A percentile compares a stretch with the other conserved stretches of the same genome.
phyloP scores from a whole-genome alignment of 53 echinoderm and acorn worm species.

The Stichopus horrens region DNA sequence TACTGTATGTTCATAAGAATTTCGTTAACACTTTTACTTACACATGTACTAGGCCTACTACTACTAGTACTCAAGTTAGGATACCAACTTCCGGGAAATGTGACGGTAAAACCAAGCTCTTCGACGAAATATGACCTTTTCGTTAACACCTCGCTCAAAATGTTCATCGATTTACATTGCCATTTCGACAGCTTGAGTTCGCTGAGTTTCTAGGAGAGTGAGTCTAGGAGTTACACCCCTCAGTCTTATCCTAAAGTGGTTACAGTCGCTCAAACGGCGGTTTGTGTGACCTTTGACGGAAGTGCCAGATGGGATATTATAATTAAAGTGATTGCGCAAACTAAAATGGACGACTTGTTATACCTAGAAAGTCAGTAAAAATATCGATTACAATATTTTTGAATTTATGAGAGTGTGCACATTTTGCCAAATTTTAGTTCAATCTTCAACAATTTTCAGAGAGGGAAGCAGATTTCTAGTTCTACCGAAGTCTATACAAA shows the following conservation, averaged over 20 bases:
- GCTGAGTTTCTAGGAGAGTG: background rate
- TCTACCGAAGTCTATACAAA: too few species aligned
- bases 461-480: too few species aligned
- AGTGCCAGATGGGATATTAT: conserved; percentile 8
- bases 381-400: too few species aligned
- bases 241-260: conserved; percentile 26
- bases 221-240: conserved; percentile 34
- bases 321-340: too few species aligned
- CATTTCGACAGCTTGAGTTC: conserved; percentile 3
- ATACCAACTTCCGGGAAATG: conserved; percentile 39
- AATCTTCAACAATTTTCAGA: too few species aligned
- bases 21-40: background rate
- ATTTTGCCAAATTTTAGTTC: too few species aligned
- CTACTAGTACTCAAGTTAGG: background rate
- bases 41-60: background rate
- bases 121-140: background rate
- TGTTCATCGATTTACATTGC: background rate
- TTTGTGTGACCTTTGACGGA: conserved; percentile 18
- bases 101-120: background rate
- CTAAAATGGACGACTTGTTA: too few species aligned
- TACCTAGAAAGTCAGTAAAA: too few species aligned
- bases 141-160: background rate
- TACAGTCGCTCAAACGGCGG: conserved; percentile 28
- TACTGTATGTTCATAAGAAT: too few species aligned
- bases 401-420: too few species aligned